Conservation (phyloP, 1,140 invertebrate genomes). For the Lordiphosa collinella region DNA sequence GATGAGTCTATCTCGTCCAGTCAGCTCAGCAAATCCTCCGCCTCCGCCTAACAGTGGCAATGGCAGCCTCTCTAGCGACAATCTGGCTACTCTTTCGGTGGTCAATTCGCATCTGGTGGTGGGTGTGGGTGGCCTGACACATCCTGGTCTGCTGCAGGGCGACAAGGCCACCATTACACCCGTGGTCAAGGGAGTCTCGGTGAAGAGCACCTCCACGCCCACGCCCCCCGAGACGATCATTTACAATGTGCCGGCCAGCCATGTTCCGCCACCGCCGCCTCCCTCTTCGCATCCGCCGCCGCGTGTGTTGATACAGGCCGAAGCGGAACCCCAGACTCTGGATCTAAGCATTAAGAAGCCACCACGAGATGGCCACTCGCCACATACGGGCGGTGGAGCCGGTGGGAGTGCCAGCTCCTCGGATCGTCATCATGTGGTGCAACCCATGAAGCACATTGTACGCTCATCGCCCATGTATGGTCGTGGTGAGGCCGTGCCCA, state of each 20-base stretch:
- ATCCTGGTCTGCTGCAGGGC: slow-evolving; percentile 57
- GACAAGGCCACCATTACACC: slow-evolving; percentile 63
- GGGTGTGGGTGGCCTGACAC: slow-evolving; percentile 42
- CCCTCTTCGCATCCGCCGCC: slow-evolving; percentile 13
- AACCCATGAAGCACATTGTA: slow-evolving; percentile 69
- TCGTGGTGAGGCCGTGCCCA: slow-evolving; percentile 44
- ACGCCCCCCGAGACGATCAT: slow-evolving; percentile 82
- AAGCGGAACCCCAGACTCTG: slow-evolving; percentile 84
- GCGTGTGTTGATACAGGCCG: slow-evolving; percentile 27
- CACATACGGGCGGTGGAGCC: slow-evolving; percentile 79
- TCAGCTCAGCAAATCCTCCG: neutral
- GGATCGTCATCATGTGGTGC: slow-evolving; percentile 79
- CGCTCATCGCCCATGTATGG: slow-evolving; percentile 52
- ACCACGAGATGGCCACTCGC: slow-evolving; percentile 81
- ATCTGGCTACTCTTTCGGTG: slow-evolving; percentile 85
- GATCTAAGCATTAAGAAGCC: slow-evolving; percentile 91
- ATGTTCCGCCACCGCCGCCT: slow-evolving; percentile 20
- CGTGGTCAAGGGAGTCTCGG: slow-evolving; percentile 83
- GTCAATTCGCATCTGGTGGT: slow-evolving; percentile 81
- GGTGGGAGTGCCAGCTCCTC: neutral
- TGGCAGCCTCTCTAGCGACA: slow-evolving; percentile 78
- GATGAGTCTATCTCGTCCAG: slow-evolving; percentile 12
- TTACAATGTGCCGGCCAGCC: slow-evolving; percentile 48
- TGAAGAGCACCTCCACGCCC: slow-evolving; percentile 35
- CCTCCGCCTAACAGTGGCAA: slow-evolving; percentile 18